Percentiles rank a stretch among this genome's conserved stretches.
phyloP scores from a whole-genome alignment of 2,888 invertebrate species.

The Netelia inedita region DNA sequence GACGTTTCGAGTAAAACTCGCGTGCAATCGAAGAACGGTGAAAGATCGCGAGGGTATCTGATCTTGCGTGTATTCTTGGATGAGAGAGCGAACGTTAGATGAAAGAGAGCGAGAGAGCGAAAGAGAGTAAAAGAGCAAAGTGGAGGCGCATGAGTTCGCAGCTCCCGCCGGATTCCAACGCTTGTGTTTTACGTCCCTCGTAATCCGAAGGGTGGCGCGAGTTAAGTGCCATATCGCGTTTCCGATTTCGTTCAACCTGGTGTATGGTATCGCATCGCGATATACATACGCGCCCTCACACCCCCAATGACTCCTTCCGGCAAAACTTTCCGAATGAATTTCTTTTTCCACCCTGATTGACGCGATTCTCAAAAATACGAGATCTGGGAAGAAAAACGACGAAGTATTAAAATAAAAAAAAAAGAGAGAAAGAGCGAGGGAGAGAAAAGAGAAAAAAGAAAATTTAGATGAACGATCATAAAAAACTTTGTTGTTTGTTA shows the following conservation, averaged over 20 bases:
- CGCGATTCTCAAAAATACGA: neutral
- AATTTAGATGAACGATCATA: no score
- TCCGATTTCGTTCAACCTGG: slow-evolving; percentile 54
- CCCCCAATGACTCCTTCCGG: neutral
- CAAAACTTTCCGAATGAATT: slow-evolving; percentile 25
- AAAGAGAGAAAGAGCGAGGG: no score
- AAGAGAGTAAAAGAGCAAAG: slow-evolving; percentile 41
- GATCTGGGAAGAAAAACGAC: neutral
- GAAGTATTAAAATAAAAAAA: neutral
- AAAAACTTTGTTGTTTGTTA: no score
- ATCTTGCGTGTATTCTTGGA: slow-evolving; percentile 46
- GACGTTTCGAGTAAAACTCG: slow-evolving; percentile 26
- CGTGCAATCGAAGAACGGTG: slow-evolving; percentile 41
- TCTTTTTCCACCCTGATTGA: slow-evolving; percentile 27
- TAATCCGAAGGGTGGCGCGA: slow-evolving; percentile 59
- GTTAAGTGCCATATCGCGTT: slow-evolving; percentile 67
- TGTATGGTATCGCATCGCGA: neutral
- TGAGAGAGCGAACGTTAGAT: slow-evolving; percentile 37
- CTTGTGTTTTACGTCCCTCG: slow-evolving; percentile 67
- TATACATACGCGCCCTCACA: neutral
- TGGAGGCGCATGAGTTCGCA: slow-evolving; percentile 70
- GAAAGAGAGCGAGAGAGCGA: slow-evolving; percentile 15
- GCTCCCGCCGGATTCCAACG: slow-evolving; percentile 64
- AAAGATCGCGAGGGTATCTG: slow-evolving; percentile 50
- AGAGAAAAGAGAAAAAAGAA: no score